A percentile compares a stretch with the other conserved stretches of the same genome.
Evolutionary conservation across 2,797 vertebrate species (phyloP).

Genomic region (Triplophysa bombifrons): DNA sequence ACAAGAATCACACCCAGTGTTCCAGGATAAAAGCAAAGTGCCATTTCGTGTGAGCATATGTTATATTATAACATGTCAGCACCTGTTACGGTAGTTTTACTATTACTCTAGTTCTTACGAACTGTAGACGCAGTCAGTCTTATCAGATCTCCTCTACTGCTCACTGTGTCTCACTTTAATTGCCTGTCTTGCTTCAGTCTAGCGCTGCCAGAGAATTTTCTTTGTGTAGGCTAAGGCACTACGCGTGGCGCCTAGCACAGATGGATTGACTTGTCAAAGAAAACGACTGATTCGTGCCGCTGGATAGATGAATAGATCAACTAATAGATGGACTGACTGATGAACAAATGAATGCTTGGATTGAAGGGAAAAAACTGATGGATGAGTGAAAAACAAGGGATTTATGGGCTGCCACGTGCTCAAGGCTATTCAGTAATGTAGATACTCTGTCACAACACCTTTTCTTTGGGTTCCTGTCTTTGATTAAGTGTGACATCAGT

Average conservation of each 20-base stretch:
- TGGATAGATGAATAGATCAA: slow-evolving; percentile 47
- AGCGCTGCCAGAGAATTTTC: slow-evolving; percentile 44
- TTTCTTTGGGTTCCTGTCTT: slow-evolving; percentile 14
- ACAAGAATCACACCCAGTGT: not conserved
- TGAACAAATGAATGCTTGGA: slow-evolving; percentile 51
- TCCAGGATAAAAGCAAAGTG: slow-evolving; percentile 9
- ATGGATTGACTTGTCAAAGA: slow-evolving; percentile 55
- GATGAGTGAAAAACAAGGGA: slow-evolving; percentile 30
- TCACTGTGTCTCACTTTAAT: slow-evolving; percentile 51
- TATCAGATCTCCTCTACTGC: slow-evolving; percentile 43
- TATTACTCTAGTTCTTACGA: slow-evolving; percentile 24
- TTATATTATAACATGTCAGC: slow-evolving; percentile 43
- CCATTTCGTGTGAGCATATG: slow-evolving; percentile 14
- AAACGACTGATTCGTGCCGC: slow-evolving; percentile 48
- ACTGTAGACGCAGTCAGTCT: slow-evolving; percentile 44
- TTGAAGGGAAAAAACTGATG: slow-evolving; percentile 30
- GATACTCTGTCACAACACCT: slow-evolving; percentile 31
- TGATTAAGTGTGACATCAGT: slow-evolving; percentile 27
- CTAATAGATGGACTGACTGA: slow-evolving; percentile 50
- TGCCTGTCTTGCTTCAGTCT: slow-evolving; percentile 50
- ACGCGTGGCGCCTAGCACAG: slow-evolving; percentile 39
- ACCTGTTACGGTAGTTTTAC: slow-evolving; percentile 35
- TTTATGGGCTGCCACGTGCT: slow-evolving; percentile 25
- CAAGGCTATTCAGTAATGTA: slow-evolving; percentile 13
- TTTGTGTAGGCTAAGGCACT: slow-evolving; percentile 44